Evolutionary conservation across 2,888 invertebrate genomes (phyloP).

Genomic region (Timandra comae): DNA sequence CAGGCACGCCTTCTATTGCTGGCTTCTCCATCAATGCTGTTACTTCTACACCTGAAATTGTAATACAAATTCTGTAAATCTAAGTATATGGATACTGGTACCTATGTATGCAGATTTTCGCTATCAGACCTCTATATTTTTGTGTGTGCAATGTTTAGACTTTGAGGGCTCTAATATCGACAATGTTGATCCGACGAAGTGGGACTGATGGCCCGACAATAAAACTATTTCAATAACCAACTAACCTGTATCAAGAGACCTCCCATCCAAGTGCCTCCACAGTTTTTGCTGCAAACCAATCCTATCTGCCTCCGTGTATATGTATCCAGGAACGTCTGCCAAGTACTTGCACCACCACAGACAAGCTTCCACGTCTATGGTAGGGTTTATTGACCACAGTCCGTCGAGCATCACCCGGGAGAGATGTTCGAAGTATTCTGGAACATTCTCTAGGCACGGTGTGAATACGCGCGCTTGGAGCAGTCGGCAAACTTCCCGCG

Average conservation of each 20-base stretch:
- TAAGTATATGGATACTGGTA: neutral
- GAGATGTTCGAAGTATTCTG: conserved; percentile 80
- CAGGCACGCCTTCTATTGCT: conserved; percentile 39
- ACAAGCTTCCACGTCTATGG: conserved; percentile 70
- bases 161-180: no score
- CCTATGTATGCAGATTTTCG: neutral
- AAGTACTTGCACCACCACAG: conserved; percentile 74
- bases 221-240: no score
- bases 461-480: conserved; percentile 78
- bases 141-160: no score
- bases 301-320: neutral
- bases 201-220: no score
- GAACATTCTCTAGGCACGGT: conserved; percentile 77
- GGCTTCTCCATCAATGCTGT: conserved; percentile 35
- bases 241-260: neutral
- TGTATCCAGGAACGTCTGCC: conserved; percentile 34
- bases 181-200: no score
- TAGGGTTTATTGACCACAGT: conserved; percentile 81
- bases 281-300: neutral
- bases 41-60: conserved; percentile 45
- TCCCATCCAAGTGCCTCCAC: neutral
- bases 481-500: conserved; percentile 76
- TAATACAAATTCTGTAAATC: neutral
- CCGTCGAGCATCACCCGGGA: conserved; percentile 80
- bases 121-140: no score